Conservation (phyloP, 2,888 invertebrate genomes). For the Stenotaenia linearis region DNA sequence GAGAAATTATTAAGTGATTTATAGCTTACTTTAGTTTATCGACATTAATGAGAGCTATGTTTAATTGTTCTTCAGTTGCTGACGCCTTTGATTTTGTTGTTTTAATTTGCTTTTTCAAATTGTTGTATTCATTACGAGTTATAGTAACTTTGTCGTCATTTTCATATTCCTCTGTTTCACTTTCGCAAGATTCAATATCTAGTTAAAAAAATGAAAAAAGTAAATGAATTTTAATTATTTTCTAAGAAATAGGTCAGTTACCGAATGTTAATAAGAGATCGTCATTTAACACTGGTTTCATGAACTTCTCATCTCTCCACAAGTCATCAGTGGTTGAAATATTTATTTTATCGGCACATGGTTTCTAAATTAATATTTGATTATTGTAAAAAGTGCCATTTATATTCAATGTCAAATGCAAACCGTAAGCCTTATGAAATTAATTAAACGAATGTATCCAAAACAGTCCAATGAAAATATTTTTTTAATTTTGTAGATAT, state of each 20-base stretch:
- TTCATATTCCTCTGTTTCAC: slow-evolving; percentile 33
- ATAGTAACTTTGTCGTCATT: neutral
- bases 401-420: slow-evolving; percentile 38
- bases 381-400: neutral
- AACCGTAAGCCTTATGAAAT: slow-evolving; percentile 59
- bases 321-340: neutral
- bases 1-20: neutral
- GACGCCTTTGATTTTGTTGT: slow-evolving; percentile 24
- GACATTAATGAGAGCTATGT: slow-evolving; percentile 21
- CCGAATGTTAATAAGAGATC: slow-evolving; percentile 81
- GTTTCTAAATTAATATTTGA: neutral
- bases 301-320: slow-evolving; percentile 68
- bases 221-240: neutral
- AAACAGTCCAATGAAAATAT: slow-evolving; percentile 74
- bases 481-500: slow-evolving; percentile 52
- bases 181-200: slow-evolving; percentile 31
- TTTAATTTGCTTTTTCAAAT: slow-evolving; percentile 24
- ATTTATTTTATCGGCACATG: neutral
- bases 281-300: slow-evolving; percentile 64
- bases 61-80: slow-evolving; percentile 23
- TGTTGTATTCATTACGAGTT: neutral
- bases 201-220: neutral
- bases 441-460: slow-evolving; percentile 58
- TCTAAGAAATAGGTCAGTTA: slow-evolving; percentile 45
- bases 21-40: slow-evolving; percentile 34